Conservation (phyloP, 2,113 vertebrate genomes). For the Brienomyrus brachyistius region DNA sequence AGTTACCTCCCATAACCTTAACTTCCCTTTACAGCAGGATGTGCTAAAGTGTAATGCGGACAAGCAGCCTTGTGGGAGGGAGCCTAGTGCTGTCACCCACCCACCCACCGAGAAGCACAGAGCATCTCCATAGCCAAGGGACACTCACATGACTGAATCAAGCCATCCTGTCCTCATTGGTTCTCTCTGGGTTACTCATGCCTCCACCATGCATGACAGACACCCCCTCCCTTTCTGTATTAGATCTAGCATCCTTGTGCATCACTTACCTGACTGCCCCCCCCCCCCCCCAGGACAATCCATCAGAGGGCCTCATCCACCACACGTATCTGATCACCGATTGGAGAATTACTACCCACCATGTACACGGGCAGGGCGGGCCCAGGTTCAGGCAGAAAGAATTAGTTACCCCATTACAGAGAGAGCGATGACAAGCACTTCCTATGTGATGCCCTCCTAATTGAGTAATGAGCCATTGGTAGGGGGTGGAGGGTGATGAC, state of each 20-base stretch:
- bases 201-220: background rate
- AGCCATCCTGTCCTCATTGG: background rate
- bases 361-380: background rate
- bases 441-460: conserved; percentile 9
- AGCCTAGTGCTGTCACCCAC: background rate
- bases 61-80: background rate
- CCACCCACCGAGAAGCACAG: background rate
- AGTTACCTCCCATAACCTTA: background rate
- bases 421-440: background rate
- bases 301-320: background rate
- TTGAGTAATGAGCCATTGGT: background rate
- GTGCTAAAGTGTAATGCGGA: background rate
- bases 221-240: background rate
- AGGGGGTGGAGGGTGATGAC: background rate
- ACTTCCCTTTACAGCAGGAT: background rate
- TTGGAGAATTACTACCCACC: background rate
- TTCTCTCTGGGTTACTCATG: background rate
- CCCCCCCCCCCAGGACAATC: too few species aligned
- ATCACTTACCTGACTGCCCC: background rate
- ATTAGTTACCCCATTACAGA: conserved; percentile 7
- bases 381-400: background rate
- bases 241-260: background rate
- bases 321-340: background rate
- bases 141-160: background rate
- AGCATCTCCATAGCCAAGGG: background rate